These are phyloP conservation scores for Cetoscarus ocellatus DNA, from an alignment of 2,797 vertebrate species.

Conservation along the genomic window DNA sequence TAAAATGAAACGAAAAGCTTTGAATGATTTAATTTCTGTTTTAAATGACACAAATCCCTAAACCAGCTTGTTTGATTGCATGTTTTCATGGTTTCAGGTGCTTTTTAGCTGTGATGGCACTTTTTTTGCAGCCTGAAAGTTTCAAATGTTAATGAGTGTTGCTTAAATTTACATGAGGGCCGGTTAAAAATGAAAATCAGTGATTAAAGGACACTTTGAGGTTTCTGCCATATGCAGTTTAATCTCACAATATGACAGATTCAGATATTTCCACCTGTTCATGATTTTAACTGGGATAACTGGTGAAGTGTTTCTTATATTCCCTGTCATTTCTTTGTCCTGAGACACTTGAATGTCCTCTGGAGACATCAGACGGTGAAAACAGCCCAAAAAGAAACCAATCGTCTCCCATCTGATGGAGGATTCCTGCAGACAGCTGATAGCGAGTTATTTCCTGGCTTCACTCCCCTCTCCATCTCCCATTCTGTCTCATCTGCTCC, in stretches of 20 bases:
- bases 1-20: too few relatives aligned
- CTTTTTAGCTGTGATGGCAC: neutral
- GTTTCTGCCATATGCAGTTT: too few relatives aligned
- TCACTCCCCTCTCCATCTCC: slow-evolving; percentile 50
- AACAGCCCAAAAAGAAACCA: slow-evolving; percentile 12
- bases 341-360: slow-evolving; percentile 20
- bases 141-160: too few relatives aligned
- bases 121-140: too few relatives aligned
- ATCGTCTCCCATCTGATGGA: slow-evolving; percentile 31
- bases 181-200: too few relatives aligned
- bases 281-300: too few relatives aligned
- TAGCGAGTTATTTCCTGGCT: slow-evolving; percentile 44
- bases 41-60: neutral
- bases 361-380: slow-evolving; percentile 21
- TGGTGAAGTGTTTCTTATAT: too few relatives aligned
- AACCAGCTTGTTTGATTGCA: neutral
- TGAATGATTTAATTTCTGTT: too few relatives aligned
- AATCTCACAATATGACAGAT: too few relatives aligned
- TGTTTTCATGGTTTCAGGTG: neutral
- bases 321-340: neutral
- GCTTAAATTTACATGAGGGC: too few relatives aligned
- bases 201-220: too few relatives aligned
- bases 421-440: slow-evolving; percentile 39
- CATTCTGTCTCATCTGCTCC: slow-evolving; percentile 69
- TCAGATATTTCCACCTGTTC: too few relatives aligned